phyloP scores from a whole-genome alignment of 92 coral and sea anemone species.

The Nematostella vectensis region DNA sequence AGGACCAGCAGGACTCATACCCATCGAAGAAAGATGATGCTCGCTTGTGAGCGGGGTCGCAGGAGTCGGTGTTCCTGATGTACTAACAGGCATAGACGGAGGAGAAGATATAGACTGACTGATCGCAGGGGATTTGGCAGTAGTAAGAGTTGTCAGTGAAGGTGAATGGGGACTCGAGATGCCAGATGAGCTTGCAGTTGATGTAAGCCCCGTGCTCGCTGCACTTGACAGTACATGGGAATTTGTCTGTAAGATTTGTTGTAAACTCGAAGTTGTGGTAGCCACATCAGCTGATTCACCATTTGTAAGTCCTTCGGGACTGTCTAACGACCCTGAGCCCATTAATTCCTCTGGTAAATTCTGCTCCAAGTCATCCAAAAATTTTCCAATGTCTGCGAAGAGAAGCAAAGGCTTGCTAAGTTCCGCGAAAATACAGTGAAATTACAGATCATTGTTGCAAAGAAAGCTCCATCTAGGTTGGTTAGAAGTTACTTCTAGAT shows the following conservation, averaged over 20 bases:
- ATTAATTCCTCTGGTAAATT: conserved; percentile 92
- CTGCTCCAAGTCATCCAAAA: conserved; percentile 83
- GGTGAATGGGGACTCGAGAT: conserved; percentile 92
- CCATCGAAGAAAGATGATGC: conserved; percentile 81
- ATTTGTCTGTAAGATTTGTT: conserved; percentile 95
- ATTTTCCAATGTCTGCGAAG: conserved; percentile 87
- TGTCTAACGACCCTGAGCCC: conserved; percentile 59
- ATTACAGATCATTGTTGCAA: conserved; percentile 36
- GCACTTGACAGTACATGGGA: conserved; percentile 91
- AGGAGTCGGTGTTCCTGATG: conserved; percentile 91
- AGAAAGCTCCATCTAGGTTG: conserved; percentile 1
- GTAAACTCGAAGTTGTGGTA: conserved; percentile 77
- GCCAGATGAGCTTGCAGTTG: conserved; percentile 93
- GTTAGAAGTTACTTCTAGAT: conserved; percentile 5
- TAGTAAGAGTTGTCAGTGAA: conserved; percentile 77
- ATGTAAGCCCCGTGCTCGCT: conserved; percentile 81
- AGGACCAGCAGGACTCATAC: conserved; percentile 82
- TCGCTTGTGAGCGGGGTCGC: conserved; percentile 96
- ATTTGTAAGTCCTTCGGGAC: conserved; percentile 70
- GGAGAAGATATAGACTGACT: conserved; percentile 86
- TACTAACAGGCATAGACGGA: conserved; percentile 93
- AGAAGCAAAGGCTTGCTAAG: conserved; percentile 72
- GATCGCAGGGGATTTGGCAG: conserved; percentile 81
- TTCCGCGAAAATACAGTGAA: conserved; percentile 37
- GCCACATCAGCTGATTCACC: conserved; percentile 92